Percentiles rank a stretch among this genome's conserved stretches.
phyloP scores from a whole-genome alignment of 2,797 vertebrate genomes.

The Lacerta viridis region DNA sequence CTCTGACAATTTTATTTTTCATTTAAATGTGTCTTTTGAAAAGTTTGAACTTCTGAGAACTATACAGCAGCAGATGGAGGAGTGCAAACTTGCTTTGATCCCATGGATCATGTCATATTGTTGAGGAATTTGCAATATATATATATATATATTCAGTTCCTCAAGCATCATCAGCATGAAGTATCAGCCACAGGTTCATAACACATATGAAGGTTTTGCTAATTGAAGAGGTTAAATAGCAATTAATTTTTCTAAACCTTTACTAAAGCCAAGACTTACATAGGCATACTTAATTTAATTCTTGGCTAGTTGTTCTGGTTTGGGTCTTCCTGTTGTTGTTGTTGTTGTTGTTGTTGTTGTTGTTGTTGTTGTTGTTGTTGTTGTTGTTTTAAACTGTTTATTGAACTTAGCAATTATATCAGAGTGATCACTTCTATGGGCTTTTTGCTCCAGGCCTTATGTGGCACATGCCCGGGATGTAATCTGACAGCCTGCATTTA shows the following conservation, averaged over 20 bases:
- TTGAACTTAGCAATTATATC: constrained; percentile 3
- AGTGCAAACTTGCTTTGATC: neutral
- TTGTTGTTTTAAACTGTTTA: neutral
- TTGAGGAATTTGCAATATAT: neutral
- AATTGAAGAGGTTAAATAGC: too few species aligned
- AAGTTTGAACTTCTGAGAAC: neutral
- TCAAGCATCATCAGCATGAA: neutral
- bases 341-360: too few species aligned
- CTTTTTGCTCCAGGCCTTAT: neutral
- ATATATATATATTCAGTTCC: neutral
- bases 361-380: too few species aligned
- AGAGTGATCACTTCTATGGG: neutral
- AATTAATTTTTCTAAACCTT: too few species aligned
- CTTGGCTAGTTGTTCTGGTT: neutral
- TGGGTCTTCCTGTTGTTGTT: neutral
- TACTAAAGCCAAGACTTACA: neutral
- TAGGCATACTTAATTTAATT: neutral
- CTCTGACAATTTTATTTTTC: neutral
- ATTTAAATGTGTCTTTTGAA: neutral
- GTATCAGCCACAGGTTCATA: neutral
- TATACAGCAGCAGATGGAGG: neutral
- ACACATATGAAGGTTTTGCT: neutral
- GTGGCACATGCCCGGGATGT: neutral
- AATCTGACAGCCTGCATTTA: constrained; percentile 22
- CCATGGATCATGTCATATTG: neutral